phyloP scores from a whole-genome alignment of 2,888 invertebrate species.

The Alloplasta piceator region DNA sequence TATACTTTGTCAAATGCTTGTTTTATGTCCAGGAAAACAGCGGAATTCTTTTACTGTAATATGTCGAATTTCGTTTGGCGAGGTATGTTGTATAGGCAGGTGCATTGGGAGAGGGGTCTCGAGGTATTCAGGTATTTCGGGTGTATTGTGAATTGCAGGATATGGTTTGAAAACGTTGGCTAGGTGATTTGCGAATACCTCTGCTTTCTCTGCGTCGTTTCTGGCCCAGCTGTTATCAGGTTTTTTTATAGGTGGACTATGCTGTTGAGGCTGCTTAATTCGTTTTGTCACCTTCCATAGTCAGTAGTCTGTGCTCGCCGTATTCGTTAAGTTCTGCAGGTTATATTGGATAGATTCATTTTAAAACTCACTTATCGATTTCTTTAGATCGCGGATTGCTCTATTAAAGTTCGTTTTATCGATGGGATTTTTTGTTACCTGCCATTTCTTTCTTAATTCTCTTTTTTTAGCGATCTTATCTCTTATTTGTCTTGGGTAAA shows the following conservation, averaged over 20 bases:
- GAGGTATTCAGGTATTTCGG: background rate
- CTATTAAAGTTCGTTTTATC: slow-evolving; percentile 63
- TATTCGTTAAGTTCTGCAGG: slow-evolving; percentile 7
- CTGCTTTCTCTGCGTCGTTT: slow-evolving; percentile 58
- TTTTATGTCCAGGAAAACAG: slow-evolving; percentile 19
- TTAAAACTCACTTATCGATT: slow-evolving; percentile 39
- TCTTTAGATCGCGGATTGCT: slow-evolving; percentile 58
- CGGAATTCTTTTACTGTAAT: slow-evolving; percentile 20
- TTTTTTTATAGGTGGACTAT: slow-evolving; percentile 45
- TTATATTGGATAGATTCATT: slow-evolving; percentile 31
- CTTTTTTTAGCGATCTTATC: slow-evolving; percentile 61
- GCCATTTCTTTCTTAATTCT: slow-evolving; percentile 62
- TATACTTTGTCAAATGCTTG: slow-evolving; percentile 25
- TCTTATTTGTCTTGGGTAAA: slow-evolving; percentile 50
- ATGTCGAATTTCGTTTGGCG: slow-evolving; percentile 19
- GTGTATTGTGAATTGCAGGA: slow-evolving; percentile 9
- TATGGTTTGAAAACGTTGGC: slow-evolving; percentile 52
- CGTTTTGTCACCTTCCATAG: slow-evolving; percentile 60
- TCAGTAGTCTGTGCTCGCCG: slow-evolving; percentile 30
- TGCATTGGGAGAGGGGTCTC: slow-evolving; percentile 20
- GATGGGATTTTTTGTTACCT: slow-evolving; percentile 52
- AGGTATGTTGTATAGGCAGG: slow-evolving; percentile 18
- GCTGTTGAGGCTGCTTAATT: slow-evolving; percentile 52
- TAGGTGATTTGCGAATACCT: slow-evolving; percentile 52
- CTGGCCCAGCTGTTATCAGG: slow-evolving; percentile 53